These are phyloP conservation scores for Lithosia quadra DNA, from an alignment of 2,888 invertebrate genomes.

Conservation along the genomic window DNA sequence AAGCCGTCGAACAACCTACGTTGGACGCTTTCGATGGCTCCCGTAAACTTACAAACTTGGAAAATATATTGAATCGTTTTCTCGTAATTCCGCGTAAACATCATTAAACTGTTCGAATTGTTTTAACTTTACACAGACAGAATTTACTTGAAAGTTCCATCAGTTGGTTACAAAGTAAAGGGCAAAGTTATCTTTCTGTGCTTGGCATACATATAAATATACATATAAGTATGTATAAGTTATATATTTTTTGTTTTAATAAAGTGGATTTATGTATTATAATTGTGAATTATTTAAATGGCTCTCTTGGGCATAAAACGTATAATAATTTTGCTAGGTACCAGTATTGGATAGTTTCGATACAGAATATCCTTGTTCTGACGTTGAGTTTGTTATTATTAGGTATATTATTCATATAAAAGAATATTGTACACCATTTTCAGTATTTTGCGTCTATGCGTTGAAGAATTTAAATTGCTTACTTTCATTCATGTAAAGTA, in stretches of 20 bases:
- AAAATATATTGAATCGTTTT: slow-evolving; percentile 34
- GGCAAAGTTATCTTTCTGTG: slow-evolving; percentile 7
- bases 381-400: background rate
- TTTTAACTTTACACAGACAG: background rate
- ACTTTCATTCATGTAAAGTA: too few relatives aligned
- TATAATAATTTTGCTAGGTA: background rate
- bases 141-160: background rate
- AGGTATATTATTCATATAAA: too few relatives aligned
- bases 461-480: too few relatives aligned
- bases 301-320: background rate
- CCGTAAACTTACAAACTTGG: slow-evolving; percentile 56
- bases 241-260: background rate
- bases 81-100: slow-evolving; percentile 19
- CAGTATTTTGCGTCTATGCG: too few relatives aligned
- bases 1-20: slow-evolving; percentile 76
- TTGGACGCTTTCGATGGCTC: slow-evolving; percentile 73
- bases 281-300: background rate
- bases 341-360: background rate
- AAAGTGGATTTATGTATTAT: background rate
- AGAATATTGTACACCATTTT: too few relatives aligned
- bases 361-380: background rate
- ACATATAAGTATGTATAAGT: background rate
- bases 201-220: background rate
- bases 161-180: background rate
- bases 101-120: slow-evolving; percentile 3